Evolutionary conservation across 2,888 invertebrate genomes (phyloP), one percentile per base, ranked within the genome.

Genomic region (Ephialtes manifestator): DNA sequence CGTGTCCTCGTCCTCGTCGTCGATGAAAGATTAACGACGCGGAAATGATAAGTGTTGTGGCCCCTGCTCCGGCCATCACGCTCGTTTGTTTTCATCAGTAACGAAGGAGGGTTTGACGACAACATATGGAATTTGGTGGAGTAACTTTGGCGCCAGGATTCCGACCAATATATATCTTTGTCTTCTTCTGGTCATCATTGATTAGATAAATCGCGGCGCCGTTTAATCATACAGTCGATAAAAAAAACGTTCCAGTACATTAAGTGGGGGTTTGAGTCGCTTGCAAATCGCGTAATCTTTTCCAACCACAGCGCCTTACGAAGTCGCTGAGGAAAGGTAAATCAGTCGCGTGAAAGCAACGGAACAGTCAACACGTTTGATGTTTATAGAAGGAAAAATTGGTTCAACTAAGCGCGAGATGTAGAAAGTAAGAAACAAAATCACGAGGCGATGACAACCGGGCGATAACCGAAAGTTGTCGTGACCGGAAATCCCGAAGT

Each of bases 1-100:
- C 39, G 60, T 20, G 35, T 71, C 63, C 39, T 67, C 55, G 31
- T 67, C 76, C 24, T 24, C 46, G 67, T 67, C 39, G 35, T 68
- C 78, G 65, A 76, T 79, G 65, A 76, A 76, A 71, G 76, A 84
- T 80, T 60, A 84, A 79, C 55, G 70, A 72, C 65, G 46, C 65
- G 79, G 80, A 80, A 71, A 81, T 67, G 80, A 80, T 76, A 76
- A 68, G 74, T 70, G 63, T 79, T 68, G 83, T 55, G 72, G 46
- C 46, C 24, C 35, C 46, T 53, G 67, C 24, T 4, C 3, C 68
- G 46, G n/a, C 35, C 60, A 53, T n/a, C 63, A 53, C 35, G 53
- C 71, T 78, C 58, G 72, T 43, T 46, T 83, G 48, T 83, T 79
- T 75, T 20, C 74, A 55, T 83, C 83, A 70, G 60, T 60, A 51